These are phyloP conservation scores for Ambastaia sidthimunki DNA, from an alignment of 2,797 vertebrate species.

Conservation along the genomic window DNA sequence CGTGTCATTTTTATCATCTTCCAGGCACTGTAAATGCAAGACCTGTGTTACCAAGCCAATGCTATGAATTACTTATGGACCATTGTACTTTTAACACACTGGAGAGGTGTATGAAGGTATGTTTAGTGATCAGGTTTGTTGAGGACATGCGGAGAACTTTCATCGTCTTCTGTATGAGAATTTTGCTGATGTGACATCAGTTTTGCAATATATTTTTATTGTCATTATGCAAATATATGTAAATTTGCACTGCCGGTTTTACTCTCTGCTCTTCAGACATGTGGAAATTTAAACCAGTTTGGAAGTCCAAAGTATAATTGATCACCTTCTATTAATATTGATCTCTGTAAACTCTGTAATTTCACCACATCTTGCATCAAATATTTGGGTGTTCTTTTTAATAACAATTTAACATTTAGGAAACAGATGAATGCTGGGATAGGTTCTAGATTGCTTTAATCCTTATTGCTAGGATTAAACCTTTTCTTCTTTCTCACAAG, in stretches of 20 bases:
- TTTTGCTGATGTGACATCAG: background rate
- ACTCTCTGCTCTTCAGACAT: background rate
- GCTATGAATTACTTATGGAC: slow-evolving; percentile 54
- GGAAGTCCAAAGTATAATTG: background rate
- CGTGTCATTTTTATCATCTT: background rate
- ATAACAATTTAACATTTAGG: no score
- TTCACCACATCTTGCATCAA: no score
- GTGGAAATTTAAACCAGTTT: background rate
- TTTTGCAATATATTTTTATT: background rate
- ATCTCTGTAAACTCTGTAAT: no score
- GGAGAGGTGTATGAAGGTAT: background rate
- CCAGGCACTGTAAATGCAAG: slow-evolving; percentile 53
- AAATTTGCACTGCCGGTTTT: background rate
- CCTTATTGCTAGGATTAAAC: no score
- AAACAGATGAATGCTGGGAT: no score
- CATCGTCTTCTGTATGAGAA: no score
- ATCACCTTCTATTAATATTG: background rate
- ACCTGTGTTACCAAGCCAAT: slow-evolving; percentile 41
- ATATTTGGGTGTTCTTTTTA: no score
- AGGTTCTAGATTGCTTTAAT: no score
- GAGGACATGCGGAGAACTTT: background rate
- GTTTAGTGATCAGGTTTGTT: slow-evolving; percentile 14
- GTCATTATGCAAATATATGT: background rate
- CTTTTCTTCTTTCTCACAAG: no score
- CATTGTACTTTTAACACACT: slow-evolving; percentile 18